Evolutionary conservation across 2,888 invertebrate genomes (phyloP).

Genomic region (Erpobdella octoculata): DNA sequence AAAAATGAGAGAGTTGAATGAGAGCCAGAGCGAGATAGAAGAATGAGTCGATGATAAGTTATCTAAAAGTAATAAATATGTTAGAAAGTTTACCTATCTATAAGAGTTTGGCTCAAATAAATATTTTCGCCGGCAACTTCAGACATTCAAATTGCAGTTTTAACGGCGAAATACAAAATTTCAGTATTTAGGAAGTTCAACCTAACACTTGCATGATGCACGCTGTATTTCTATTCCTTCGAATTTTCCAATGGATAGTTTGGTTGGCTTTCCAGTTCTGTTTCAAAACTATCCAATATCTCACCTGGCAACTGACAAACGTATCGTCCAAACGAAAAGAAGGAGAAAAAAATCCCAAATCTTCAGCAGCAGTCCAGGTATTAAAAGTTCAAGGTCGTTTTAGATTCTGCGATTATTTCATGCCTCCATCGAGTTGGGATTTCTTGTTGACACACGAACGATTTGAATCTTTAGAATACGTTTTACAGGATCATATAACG

Average conservation of each 20-base stretch:
- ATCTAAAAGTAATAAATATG: no score
- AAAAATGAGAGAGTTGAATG: no score
- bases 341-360: neutral
- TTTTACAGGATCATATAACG: conserved; percentile 31
- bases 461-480: conserved; percentile 29
- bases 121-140: neutral
- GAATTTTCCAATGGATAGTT: neutral
- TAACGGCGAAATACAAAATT: no score
- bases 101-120: neutral
- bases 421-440: conserved; percentile 19
- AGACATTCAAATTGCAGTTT: neutral
- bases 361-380: conserved; percentile 7
- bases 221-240: neutral
- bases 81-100: no score
- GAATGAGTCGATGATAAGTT: no score
- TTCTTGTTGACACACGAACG: conserved; percentile 31
- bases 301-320: conserved; percentile 8
- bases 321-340: neutral
- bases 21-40: no score
- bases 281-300: neutral
- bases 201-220: conserved; percentile 15
- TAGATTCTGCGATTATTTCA: conserved; percentile 31
- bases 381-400: conserved; percentile 21
- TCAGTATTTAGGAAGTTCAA: no score
- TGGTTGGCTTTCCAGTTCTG: neutral